Conservation (phyloP, 1,140 invertebrate genomes). For the Paraescarpia echinospica region DNA sequence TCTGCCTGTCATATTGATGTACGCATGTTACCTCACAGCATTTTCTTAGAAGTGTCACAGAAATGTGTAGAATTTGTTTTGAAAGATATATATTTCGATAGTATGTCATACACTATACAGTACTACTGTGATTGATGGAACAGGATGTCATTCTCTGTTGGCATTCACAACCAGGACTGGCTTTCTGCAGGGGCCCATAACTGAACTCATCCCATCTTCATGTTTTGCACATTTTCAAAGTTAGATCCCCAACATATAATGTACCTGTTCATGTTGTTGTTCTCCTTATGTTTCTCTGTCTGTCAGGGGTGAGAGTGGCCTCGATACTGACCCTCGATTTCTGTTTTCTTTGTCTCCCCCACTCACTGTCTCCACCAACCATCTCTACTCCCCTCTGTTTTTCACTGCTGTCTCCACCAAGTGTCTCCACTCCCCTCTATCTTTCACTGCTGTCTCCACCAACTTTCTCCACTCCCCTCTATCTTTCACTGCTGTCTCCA, state of each 20-base stretch:
- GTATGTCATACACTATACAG: not conserved
- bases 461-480: no score
- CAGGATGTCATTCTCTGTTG: not conserved
- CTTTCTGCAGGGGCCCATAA: not conserved
- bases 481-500: no score
- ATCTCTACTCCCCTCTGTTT: no score
- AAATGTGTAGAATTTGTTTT: not conserved
- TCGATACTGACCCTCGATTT: no score
- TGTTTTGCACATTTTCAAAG: not conserved
- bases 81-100: not conserved
- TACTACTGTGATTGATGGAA: not conserved
- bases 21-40: not conserved
- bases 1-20: not conserved
- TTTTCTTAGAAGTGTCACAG: not conserved
- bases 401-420: no score
- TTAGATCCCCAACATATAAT: no score
- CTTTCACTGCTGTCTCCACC: no score
- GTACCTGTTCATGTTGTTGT: not conserved
- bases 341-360: no score
- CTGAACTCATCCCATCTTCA: not conserved
- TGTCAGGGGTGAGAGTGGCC: no score
- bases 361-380: no score
- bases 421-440: no score
- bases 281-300: no score
- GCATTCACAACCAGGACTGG: not conserved